Evolutionary conservation across 2,888 invertebrate species (phyloP), one percentile per base, ranked within the genome.

Genomic region (Drosophila mimetica): DNA sequence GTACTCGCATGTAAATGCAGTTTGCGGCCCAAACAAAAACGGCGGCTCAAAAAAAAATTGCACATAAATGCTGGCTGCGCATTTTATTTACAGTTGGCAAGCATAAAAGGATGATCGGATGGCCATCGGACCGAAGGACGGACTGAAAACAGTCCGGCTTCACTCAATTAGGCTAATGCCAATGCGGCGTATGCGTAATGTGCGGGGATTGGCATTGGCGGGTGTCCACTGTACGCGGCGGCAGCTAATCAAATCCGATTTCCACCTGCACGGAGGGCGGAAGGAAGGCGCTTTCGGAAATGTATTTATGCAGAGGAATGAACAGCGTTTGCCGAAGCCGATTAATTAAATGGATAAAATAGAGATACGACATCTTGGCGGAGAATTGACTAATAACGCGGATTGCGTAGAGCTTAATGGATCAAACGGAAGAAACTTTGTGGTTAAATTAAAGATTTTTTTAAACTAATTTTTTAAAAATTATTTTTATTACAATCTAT

Each of bases 41-140:
- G n/a, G 18, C 20, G 22, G 59, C 30, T 32, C 16, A 14, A 46
- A 64, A 52, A 52, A 70, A 66, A 67, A 50, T 54, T 47, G 55
- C 37, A 74, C 66, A 72, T 88, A 82, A 82, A 82, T 82, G 79
- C 76, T 78, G 72, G 70, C 72, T 79, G 76, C 63, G 76, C 88
- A 82, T 88, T 82, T 82, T 82, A 82, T 88, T 88, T 88, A 88
- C 86, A 88, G 82, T 79, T 82, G 65, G 86, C 65, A 69, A 71
- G 69, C 64, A 65, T 50, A 71, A 71, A 72, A 78, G 72, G 76
- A 77, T 82, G 86, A 79, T 83, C 88, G 86, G 60, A 46, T 48
- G 58, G 57, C 20, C 55, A 54, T 18, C 3, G 28, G 46, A 28
- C 39, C 9, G n/a, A 7, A 4, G 44, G 50, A 51, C 37, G 47